phyloP scores from a whole-genome alignment of 2,797 vertebrate genomes.

The Balearica regulorum region DNA sequence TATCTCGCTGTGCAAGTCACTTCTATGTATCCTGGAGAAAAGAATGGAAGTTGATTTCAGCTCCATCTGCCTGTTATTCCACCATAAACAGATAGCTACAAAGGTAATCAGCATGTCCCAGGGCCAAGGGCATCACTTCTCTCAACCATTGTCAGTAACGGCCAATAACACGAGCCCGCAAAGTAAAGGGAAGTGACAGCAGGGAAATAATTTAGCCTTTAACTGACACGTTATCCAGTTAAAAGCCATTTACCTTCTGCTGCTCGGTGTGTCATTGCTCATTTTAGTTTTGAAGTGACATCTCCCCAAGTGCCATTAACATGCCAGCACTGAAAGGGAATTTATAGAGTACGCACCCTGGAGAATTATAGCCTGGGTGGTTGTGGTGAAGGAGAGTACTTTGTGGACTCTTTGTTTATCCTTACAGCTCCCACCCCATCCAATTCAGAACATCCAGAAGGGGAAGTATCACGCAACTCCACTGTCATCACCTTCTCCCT shows the following conservation, averaged over 20 bases:
- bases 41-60: background rate
- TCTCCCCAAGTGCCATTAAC: conserved; percentile 37
- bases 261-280: conserved; percentile 55
- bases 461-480: background rate
- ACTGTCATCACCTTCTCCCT: background rate
- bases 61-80: background rate
- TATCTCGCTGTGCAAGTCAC: background rate
- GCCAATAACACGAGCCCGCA: background rate
- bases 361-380: background rate
- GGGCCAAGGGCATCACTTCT: conserved; percentile 44
- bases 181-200: conserved; percentile 64
- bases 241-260: conserved; percentile 73
- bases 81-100: background rate
- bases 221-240: conserved; percentile 68
- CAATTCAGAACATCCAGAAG: background rate
- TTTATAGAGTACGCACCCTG: background rate
- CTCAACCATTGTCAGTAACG: background rate
- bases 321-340: background rate
- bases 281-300: conserved; percentile 59
- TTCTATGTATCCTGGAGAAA: background rate
- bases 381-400: background rate
- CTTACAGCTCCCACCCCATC: background rate
- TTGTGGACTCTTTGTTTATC: background rate
- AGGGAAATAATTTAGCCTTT: conserved; percentile 68
- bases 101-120: conserved; percentile 4